Evolutionary conservation across 2,113 vertebrate species (phyloP), one percentile per base, ranked within the genome.

Genomic region (Caracal caracal): DNA sequence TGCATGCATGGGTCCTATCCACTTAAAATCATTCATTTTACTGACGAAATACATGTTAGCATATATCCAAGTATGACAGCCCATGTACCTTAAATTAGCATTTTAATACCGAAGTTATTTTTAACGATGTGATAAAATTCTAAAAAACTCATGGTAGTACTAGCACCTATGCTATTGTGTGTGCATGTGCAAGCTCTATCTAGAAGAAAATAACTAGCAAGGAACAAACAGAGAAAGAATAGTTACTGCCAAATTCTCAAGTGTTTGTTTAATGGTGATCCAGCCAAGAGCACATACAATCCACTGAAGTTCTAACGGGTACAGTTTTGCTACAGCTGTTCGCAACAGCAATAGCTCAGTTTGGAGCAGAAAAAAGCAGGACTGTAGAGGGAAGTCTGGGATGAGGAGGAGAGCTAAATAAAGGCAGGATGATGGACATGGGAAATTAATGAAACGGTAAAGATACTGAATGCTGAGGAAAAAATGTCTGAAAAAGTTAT

Each of bases 101-200:
- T 80, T 88, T 88, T 94, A 93, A 78, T 24, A 68, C 11, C 40
- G 85, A 68, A 43, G 16, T 91, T 83, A 91, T 40, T 80, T 92
- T 90, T 49, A 90, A 86, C 1, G 30, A 79, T 47, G 53, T 73
- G 12, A 61, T 33, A 16, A 65, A 49, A 76, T 30, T 51, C 26
- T 37, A 22, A 26, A 24, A 73, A 86, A 49, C 37, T 70, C 43
- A 49, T 2, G 49, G 2, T 28, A 80, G 61, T 86, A 83, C 24
- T 30, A n/a, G 15, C 5, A 76, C 19, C 19, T 28, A 61, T 28
- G 30, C 20, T 56, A 53, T 6, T 40, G 12, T 53, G 30, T 73
- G 12, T 63, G 43, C 16, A 11, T 30, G 16, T 11, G 3, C 81
- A 33, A 3, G 2, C 2, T 9, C 0, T 19, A 20, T 22, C 3